Base-by-base conservation (phyloP, 1,140 invertebrate genomes). In the Euwallacea fornicatus region DNA sequence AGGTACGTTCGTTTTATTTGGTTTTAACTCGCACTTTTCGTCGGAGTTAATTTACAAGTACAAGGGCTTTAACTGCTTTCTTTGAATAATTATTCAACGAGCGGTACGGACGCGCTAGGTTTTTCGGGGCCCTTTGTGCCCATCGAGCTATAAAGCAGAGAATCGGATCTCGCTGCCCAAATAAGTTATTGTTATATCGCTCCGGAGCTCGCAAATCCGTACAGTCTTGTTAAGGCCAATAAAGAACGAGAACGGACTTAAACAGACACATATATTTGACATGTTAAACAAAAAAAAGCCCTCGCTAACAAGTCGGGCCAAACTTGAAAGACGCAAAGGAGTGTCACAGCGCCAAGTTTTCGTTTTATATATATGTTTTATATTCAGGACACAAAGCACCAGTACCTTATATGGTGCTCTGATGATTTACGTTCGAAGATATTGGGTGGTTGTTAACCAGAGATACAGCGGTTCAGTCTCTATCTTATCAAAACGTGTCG, bases 401-500 rank as follows among this genome's bases (percentile, higher is more conserved):
- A 67, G 66, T 8, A 43, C 66, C 58, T 60, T 68, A 68, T 68
- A 68, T 54, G 66, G 66, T 61, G 66, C 66, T 68, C 66, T 61
- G 66, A 68, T 68, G 66, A 68, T 68, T 68, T 68, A 68, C 66
- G 66, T 68, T 60, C 56, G 66, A 43, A 68, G 66, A 68, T 68
- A 68, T 68, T 61, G 66, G 66, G 56, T 68, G 66, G 66, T 68
- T 68, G 66, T 68, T 68, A 68, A 68, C 66, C 66, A 41, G 46
- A 61, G 58, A 60, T 60, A 60, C 56, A 61, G 21, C 43, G 66
- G 43, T 61, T 54, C 44, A 60, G 15, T 50, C 58, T 53, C 66
- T 68, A 68, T 68, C 66, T 68, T 68, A 68, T 68, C 66, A 61
- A 61, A 61, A 61, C 56, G 66, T 61, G 66, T 68, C 66, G 66